phyloP scores from a whole-genome alignment of 2,888 invertebrate genomes.

The Apotomis turbidana region DNA sequence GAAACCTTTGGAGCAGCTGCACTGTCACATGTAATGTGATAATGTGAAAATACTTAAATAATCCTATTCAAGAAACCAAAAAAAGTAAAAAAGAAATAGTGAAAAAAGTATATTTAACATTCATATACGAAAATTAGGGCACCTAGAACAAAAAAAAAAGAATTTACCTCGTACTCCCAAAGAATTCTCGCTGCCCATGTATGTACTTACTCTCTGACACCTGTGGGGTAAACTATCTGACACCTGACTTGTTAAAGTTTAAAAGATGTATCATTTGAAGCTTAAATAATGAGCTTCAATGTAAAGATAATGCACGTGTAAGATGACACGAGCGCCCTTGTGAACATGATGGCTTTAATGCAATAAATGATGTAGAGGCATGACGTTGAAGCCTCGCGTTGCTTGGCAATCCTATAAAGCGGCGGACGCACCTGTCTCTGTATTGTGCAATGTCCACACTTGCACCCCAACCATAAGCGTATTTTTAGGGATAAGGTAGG shows the following conservation, averaged over 20 bases:
- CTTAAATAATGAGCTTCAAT: background rate
- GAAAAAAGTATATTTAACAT: too few relatives aligned
- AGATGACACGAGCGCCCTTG: constrained; percentile 19
- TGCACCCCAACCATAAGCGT: too few relatives aligned
- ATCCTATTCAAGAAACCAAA: too few relatives aligned
- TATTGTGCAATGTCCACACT: background rate
- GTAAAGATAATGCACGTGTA: background rate
- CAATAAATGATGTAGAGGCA: constrained; percentile 26
- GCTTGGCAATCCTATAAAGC: constrained; percentile 33
- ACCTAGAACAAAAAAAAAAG: too few relatives aligned
- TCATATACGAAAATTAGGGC: too few relatives aligned
- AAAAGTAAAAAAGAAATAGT: too few relatives aligned
- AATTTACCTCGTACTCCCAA: too few relatives aligned
- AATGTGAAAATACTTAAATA: too few relatives aligned
- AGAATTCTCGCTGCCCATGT: too few relatives aligned
- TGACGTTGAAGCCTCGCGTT: constrained; percentile 24
- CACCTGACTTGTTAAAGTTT: background rate
- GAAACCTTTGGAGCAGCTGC: background rate
- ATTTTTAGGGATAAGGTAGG: too few relatives aligned
- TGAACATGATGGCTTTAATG: constrained; percentile 26
- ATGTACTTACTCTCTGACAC: too few relatives aligned
- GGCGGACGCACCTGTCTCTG: constrained; percentile 2
- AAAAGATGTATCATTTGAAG: background rate
- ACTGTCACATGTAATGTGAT: background rate
- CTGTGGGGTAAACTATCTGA: background rate